These are phyloP conservation scores for Trididemnum miniatum DNA, from an alignment of 23 tunicate species.

Conservation along the genomic window DNA sequence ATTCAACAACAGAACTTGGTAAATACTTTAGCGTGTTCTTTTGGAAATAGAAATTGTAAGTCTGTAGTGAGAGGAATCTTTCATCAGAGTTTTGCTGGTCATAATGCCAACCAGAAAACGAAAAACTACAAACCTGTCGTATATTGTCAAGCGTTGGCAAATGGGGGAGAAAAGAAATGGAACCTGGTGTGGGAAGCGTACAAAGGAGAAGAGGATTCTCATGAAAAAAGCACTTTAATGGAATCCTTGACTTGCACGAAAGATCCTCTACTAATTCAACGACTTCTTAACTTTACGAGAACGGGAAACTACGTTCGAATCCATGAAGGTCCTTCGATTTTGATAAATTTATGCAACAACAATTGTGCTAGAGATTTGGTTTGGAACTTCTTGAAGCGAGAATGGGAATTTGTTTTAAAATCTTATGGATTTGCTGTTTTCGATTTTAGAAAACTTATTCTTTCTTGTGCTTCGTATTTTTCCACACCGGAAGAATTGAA, in stretches of 20 bases:
- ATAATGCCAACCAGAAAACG: not conserved
- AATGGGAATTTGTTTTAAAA: conserved; percentile 41
- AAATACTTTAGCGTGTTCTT: conserved; percentile 27
- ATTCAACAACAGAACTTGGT: conserved; percentile 22
- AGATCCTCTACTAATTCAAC: not conserved
- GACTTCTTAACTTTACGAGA: conserved; percentile 22
- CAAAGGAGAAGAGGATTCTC: conserved; percentile 35
- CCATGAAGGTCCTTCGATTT: conserved; percentile 45
- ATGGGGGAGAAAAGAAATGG: conserved; percentile 31
- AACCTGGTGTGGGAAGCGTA: conserved; percentile 41
- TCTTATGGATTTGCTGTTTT: not conserved
- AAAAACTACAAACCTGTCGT: conserved; percentile 39
- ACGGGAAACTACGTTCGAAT: conserved; percentile 19
- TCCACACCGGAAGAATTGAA: not conserved
- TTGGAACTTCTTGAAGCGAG: conserved; percentile 37
- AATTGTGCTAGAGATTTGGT: conserved; percentile 49
- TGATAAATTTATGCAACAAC: conserved; percentile 35
- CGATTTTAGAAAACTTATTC: not conserved
- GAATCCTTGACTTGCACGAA: conserved; percentile 20
- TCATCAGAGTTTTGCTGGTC: conserved; percentile 10
- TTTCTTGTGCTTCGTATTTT: not conserved
- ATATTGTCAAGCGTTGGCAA: conserved; percentile 44
- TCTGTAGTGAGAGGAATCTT: conserved; percentile 11
- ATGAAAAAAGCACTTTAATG: conserved; percentile 25
- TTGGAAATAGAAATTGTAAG: conserved; percentile 20